Base-by-base conservation (phyloP, 2,113 vertebrate species). In the Lepus timidus region DNA sequence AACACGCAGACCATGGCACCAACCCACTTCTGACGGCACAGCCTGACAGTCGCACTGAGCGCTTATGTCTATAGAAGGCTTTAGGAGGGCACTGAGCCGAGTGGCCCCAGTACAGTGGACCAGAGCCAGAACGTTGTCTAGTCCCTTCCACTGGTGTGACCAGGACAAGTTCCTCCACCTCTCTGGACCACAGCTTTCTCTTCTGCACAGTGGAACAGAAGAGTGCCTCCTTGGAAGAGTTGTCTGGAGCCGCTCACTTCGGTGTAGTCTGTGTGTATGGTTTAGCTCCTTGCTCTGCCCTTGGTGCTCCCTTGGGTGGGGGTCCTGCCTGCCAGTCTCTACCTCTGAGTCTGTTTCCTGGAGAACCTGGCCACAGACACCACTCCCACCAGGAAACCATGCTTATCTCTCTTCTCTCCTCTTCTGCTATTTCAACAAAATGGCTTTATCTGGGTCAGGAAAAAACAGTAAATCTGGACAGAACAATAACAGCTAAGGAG, bases 351-450 rank as follows among this genome's bases (percentile, higher is more conserved):
- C 27, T 75, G 11, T 83, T 83, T 90, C 27, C 23, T 83, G 36
- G 16, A 31, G 31, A 80, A n/a, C 4, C 3, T 75, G 51, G 78
- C 23, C 14, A 25, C 75, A 89, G 58, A 83, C 1, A 9, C 39
- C 22, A 36, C 23, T 12, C 44, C 79, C 55, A 67, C 20, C 4
- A 71, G 58, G 62, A 91, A 58, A 65, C 12, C 25, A 88, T 44
- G 51, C 9, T 74, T 27, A 10, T 36, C 9, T 71, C 6, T 84
- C 20, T 87, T 17, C 1, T 33, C 33, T 73, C 6, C 13, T 71
- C n/a, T 95, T 93, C 52, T 31, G 61, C 27, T 74, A n/a, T 79
- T 55, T 64, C 7, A 44, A 84, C 67, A 82, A 79, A 52, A 29
- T 12, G 52, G 39, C 8, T 27, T 83, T 62, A 73, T 51, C 62